Percentiles rank a stretch among this genome's conserved stretches.
phyloP scores from a whole-genome alignment of 2,888 invertebrate species.

The Hirtodrosophila duncani region DNA sequence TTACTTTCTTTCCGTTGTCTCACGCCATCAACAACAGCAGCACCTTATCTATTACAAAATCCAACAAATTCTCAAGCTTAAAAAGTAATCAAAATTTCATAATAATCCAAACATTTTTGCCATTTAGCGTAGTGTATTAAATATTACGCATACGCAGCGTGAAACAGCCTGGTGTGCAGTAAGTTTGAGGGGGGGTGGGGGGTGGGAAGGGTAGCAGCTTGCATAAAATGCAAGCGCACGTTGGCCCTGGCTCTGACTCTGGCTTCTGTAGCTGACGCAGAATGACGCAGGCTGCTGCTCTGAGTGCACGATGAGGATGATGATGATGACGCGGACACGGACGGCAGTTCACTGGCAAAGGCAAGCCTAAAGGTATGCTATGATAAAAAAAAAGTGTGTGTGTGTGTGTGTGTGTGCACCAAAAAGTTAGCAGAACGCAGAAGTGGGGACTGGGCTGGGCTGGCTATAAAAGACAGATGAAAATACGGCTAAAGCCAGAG shows the following conservation, averaged over 20 bases:
- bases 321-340: slow-evolving; percentile 25
- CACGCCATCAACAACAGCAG: too few relatives aligned
- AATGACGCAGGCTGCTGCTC: too few relatives aligned
- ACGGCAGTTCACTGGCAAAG: slow-evolving; percentile 41
- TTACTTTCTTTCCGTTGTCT: too few relatives aligned
- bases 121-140: too few relatives aligned
- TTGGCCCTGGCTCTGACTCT: too few relatives aligned
- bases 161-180: slow-evolving; percentile 18
- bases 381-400: too few relatives aligned
- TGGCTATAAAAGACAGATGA: background rate
- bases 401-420: slow-evolving; percentile 41
- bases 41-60: too few relatives aligned
- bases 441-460: slow-evolving; percentile 5
- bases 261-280: too few relatives aligned
- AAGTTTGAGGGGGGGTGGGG: background rate
- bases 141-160: slow-evolving; percentile 59
- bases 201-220: slow-evolving; percentile 1
- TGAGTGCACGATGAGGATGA: too few relatives aligned
- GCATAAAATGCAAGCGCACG: too few relatives aligned
- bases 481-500: slow-evolving; percentile 3
- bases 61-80: too few relatives aligned
- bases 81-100: background rate
- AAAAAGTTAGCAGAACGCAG: background rate
- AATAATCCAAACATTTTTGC: too few relatives aligned
- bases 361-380: slow-evolving; percentile 64